Conservation (phyloP, 1,140 invertebrate genomes). For the Solen grandis region DNA sequence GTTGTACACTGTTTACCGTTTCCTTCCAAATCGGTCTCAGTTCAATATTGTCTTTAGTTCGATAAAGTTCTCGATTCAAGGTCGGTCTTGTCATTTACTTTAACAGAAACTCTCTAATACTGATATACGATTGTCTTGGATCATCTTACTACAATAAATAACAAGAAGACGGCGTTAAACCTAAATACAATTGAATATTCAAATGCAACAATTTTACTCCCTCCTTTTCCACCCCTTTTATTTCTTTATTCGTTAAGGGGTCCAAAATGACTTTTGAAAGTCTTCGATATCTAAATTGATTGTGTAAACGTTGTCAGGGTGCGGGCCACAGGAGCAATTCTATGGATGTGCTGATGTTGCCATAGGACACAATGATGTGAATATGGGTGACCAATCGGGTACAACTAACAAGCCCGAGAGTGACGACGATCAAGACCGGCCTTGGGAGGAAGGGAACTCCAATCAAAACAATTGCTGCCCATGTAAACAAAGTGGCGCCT, state of each 20-base stretch:
- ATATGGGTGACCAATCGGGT: no score
- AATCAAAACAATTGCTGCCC: no score
- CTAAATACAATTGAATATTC: background rate
- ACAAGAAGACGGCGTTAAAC: background rate
- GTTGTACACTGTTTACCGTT: no score
- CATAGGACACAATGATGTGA: background rate
- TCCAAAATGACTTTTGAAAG: background rate
- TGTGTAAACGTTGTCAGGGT: background rate
- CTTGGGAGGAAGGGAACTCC: no score
- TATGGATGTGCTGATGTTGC: conserved; percentile 15
- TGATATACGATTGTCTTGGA: background rate
- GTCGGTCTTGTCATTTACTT: no score
- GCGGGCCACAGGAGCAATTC: conserved; percentile 1
- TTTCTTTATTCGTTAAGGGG: background rate
- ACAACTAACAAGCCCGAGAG: no score
- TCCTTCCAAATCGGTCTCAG: no score
- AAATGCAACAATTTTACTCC: background rate
- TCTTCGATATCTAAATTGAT: background rate
- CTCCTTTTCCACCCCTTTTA: background rate
- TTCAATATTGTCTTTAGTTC: no score
- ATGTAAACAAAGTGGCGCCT: no score
- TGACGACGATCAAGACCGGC: no score
- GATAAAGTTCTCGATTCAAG: no score
- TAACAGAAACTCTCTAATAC: no score
- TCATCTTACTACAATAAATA: background rate